These are phyloP conservation scores for Malthinus seriepunctatus DNA, from an alignment of 2,888 invertebrate species.

Conservation along the genomic window DNA sequence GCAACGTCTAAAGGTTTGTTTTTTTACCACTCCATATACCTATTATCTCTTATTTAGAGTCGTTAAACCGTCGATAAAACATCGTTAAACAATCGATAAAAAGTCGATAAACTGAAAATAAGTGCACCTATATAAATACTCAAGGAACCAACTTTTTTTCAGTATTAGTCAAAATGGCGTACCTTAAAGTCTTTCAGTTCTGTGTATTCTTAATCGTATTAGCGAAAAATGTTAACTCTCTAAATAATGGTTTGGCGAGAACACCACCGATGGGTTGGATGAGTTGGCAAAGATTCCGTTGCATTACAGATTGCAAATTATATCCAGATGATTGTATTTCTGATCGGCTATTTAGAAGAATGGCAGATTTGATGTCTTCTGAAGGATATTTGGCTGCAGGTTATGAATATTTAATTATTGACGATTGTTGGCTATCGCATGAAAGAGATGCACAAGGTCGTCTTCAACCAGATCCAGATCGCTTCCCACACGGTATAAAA, in stretches of 20 bases:
- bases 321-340: conserved; percentile 70
- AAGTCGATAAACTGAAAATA: too few relatives aligned
- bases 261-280: conserved; percentile 78
- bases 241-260: conserved; percentile 66
- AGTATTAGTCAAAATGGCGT: neutral
- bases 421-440: conserved; percentile 65
- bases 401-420: conserved; percentile 63
- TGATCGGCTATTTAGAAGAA: conserved; percentile 57
- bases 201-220: neutral
- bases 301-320: conserved; percentile 65
- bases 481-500: conserved; percentile 67
- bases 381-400: conserved; percentile 65
- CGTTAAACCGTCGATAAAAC: too few relatives aligned
- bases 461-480: conserved; percentile 59
- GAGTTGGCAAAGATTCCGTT: conserved; percentile 70
- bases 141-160: neutral
- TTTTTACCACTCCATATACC: too few relatives aligned
- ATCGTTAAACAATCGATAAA: too few relatives aligned
- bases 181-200: neutral
- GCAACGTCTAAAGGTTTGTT: too few relatives aligned
- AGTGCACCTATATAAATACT: neutral
- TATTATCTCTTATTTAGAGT: too few relatives aligned
- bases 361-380: conserved; percentile 59
- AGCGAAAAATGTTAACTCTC: conserved; percentile 11
- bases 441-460: conserved; percentile 55